Evolutionary conservation across 2,888 invertebrate species (phyloP).

Genomic region (Athetis lepigone): DNA sequence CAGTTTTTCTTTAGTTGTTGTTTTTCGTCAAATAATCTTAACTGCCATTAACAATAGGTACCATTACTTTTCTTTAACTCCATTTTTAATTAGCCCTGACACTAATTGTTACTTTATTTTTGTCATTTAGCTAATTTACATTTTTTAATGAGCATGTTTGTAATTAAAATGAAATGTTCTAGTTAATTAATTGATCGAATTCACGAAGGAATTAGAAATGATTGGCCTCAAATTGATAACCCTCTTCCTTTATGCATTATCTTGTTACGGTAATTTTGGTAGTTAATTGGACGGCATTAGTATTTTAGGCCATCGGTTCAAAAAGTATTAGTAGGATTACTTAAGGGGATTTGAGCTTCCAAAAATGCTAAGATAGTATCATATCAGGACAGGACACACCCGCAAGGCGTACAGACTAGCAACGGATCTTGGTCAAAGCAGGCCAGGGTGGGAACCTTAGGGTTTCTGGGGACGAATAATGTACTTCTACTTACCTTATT

Average conservation of each 20-base stretch:
- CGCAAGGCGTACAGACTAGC: too few species aligned
- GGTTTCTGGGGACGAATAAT: too few species aligned
- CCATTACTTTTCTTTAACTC: not conserved
- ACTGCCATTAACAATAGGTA: too few species aligned
- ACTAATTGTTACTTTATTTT: conserved; percentile 3
- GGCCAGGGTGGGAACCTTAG: too few species aligned
- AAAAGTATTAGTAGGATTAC: too few species aligned
- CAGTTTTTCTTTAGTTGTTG: too few species aligned
- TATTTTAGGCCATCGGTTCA: conserved; percentile 7
- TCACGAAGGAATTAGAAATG: conserved; percentile 32
- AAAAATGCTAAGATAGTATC: too few species aligned
- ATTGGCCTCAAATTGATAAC: conserved; percentile 25
- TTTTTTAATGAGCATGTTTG: conserved; percentile 22
- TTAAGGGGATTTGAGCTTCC: too few species aligned
- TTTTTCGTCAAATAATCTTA: not conserved
- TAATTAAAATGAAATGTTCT: conserved; percentile 9
- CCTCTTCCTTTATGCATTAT: conserved; percentile 31
- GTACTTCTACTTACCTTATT: too few species aligned
- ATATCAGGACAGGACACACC: too few species aligned
- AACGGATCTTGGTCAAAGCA: too few species aligned
- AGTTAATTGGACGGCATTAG: too few species aligned
- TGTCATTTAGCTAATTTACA: conserved; percentile 4
- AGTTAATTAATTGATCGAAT: conserved; percentile 30
- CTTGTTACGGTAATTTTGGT: conserved; percentile 24
- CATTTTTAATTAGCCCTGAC: conserved; percentile 1